A percentile compares a stretch with the other conserved stretches of the same genome.
Evolutionary conservation across 1,140 invertebrate species (phyloP).

Genomic region (Lucilia cuprina): DNA sequence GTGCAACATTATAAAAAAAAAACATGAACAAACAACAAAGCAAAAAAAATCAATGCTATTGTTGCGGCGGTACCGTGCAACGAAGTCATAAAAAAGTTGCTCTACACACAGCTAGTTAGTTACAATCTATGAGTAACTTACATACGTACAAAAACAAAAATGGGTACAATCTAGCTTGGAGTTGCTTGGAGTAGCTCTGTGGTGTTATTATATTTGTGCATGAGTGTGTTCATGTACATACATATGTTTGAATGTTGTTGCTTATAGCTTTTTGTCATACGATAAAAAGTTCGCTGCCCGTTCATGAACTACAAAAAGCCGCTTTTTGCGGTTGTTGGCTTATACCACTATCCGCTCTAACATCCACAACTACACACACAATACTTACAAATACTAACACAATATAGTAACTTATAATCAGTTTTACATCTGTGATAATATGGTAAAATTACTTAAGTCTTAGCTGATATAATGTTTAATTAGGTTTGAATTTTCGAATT

Average conservation of each 20-base stretch:
- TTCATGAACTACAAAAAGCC: constrained; percentile 42
- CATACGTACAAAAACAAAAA: not conserved
- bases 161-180: not conserved
- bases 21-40: not conserved
- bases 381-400: not conserved
- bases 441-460: too few relatives aligned
- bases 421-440: not conserved
- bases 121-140: not conserved
- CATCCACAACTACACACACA: not conserved
- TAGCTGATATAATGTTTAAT: too few relatives aligned
- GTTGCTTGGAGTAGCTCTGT: not conserved
- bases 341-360: constrained; percentile 21
- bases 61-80: constrained; percentile 17
- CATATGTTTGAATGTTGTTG: not conserved
- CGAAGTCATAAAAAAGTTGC: constrained; percentile 26
- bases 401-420: not conserved
- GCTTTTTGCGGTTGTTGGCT: constrained; percentile 41
- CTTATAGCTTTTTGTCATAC: constrained; percentile 29
- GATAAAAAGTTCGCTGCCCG: constrained; percentile 41
- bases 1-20: constrained; percentile 8
- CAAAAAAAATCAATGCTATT: constrained; percentile 30
- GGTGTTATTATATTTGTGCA: not conserved
- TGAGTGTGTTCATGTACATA: not conserved
- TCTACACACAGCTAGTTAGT: not conserved
- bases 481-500: too few relatives aligned